A percentile compares a stretch with the other conserved stretches of the same genome.
These are phyloP conservation scores for Dryococelus australis DNA, from an alignment of 2,888 invertebrate species.

Conservation along the genomic window DNA sequence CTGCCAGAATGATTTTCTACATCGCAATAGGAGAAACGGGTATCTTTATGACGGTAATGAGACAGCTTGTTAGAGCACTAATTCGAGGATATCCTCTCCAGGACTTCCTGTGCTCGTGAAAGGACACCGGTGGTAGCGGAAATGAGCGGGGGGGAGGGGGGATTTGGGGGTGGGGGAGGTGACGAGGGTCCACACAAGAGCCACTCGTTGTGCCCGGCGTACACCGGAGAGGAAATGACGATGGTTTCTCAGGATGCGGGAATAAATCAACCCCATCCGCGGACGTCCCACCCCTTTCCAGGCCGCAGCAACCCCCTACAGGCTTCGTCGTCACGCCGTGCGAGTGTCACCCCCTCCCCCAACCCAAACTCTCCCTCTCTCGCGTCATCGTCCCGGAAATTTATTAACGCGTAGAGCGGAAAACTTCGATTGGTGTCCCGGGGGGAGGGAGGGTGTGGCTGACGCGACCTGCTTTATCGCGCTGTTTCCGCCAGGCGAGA, in stretches of 20 bases:
- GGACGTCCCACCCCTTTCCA: not conserved
- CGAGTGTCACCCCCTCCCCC: too few species aligned
- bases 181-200: not conserved
- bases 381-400: not conserved
- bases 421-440: too few species aligned
- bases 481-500: not conserved
- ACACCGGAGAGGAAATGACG: not conserved
- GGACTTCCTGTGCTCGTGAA: not conserved
- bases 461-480: not conserved
- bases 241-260: not conserved
- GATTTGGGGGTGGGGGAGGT: not conserved
- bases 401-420: not conserved
- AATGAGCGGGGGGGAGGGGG: too few species aligned
- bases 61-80: too few species aligned
- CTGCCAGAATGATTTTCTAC: too few species aligned
- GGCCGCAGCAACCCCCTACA: too few species aligned
- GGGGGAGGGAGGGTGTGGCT: not conserved
- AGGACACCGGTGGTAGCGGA: not conserved
- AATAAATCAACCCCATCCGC: not conserved
- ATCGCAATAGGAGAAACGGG: too few species aligned
- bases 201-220: not conserved
- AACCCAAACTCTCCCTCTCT: not conserved
- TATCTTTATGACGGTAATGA: too few species aligned
- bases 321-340: not conserved
- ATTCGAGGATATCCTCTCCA: too few species aligned